These are phyloP conservation scores for Drosophila mettleri DNA, from an alignment of 2,888 invertebrate species.

Conservation along the genomic window DNA sequence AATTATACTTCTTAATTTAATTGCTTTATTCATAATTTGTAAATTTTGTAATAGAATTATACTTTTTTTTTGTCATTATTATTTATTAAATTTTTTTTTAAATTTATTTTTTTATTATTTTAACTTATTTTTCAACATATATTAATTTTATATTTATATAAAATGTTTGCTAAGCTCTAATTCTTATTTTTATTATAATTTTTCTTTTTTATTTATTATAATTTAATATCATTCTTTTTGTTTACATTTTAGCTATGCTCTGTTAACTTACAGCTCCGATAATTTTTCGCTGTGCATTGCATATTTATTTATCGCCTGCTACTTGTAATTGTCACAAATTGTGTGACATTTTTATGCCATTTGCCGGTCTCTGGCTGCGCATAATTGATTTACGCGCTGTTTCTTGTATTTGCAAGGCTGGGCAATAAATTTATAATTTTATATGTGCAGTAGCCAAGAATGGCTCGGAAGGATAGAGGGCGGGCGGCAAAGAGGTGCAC, in stretches of 20 bases:
- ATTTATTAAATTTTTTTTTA: too few relatives aligned
- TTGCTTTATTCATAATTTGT: too few relatives aligned
- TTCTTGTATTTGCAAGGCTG: slow-evolving; percentile 59
- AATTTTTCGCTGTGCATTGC: slow-evolving; percentile 35
- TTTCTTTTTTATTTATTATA: not conserved
- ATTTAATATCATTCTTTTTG: not conserved
- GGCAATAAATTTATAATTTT: slow-evolving; percentile 60
- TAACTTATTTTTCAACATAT: too few relatives aligned
- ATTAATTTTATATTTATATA: too few relatives aligned
- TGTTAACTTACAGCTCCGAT: not conserved
- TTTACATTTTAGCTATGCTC: not conserved
- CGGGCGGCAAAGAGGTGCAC: too few relatives aligned
- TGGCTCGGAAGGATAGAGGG: slow-evolving; percentile 18
- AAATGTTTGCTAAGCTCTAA: too few relatives aligned
- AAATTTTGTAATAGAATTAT: too few relatives aligned
- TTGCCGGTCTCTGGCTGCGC: slow-evolving; percentile 54
- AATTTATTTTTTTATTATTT: too few relatives aligned
- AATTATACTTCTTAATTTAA: too few relatives aligned
- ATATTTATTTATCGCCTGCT: slow-evolving; percentile 73
- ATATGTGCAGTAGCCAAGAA: slow-evolving; percentile 49
- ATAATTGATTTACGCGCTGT: slow-evolving; percentile 78
- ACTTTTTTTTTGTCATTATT: too few relatives aligned
- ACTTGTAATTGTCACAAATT: slow-evolving; percentile 81
- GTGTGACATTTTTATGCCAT: slow-evolving; percentile 79
- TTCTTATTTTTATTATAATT: too few relatives aligned